Evolutionary conservation across 2,113 vertebrate genomes (phyloP), one percentile per base, ranked within the genome.

Genomic region (Cyprinus carpio): DNA sequence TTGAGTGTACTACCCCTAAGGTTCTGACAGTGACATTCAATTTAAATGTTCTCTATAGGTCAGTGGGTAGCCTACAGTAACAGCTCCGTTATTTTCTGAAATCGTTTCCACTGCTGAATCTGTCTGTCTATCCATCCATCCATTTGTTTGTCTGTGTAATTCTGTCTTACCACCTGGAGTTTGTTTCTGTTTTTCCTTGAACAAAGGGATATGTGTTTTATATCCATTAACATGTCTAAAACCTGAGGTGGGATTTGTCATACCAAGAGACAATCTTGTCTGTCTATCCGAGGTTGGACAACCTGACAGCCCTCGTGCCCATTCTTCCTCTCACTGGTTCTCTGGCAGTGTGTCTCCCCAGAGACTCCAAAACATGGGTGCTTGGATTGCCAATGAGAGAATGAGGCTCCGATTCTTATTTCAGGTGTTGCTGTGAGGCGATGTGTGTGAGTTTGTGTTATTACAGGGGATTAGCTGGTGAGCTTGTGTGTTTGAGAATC

Each of bases 351-450:
- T 34, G 12, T 56, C 43, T 84, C 81, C 54, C 64, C 23, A 10
- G 77, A 84, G 88, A 62, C 43, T 56, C 40, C 56, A 60, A 60
- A 27, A 60, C 64, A 71, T 74, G 69, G 51, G 56, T 71, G 81
- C 86, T 64, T 83, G 78, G 84, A 89, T 89, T 87, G 72, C 84
- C 84, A 82, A 72, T 67, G 64, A 84, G 76, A 77, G 62, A n/a
- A 81, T 82, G 20, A 72, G 81, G 76, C 75, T 88, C 71, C 60
- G 13, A 84, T 78, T 84, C 81, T 81, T 81, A 43, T 76, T 75
- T 71, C 37, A 81, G 34, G 56, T 67, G 84, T 75, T 65, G 84
- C 75, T 85, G 74, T 43, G 64, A 79, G 72, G 25, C 62, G 43
- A 25, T 15, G 75, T 76, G 27, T 75, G 78, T 74, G 51, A 62